Evolutionary conservation across 2,888 invertebrate species (phyloP).

Genomic region (Melinopterus prodromus): DNA sequence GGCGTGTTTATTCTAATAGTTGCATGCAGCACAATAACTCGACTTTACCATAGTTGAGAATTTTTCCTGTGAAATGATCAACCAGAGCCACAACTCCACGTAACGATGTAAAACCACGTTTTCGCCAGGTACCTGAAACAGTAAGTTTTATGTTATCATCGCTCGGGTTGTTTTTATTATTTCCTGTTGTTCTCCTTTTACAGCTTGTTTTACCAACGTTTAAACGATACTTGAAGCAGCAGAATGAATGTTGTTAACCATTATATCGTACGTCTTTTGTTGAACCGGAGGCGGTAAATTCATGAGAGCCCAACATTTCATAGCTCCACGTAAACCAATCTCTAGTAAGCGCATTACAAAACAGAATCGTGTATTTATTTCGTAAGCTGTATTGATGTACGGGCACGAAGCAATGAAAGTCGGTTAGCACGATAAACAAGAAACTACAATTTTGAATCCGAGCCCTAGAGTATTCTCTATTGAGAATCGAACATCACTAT

Average conservation of each 20-base stretch:
- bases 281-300: conserved; percentile 42
- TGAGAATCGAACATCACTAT: conserved; percentile 35
- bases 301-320: conserved; percentile 44
- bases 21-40: conserved; percentile 34
- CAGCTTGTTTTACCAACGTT: conserved; percentile 28
- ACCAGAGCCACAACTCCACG: conserved; percentile 36
- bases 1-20: conserved; percentile 30
- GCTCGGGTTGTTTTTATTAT: conserved; percentile 27
- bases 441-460: conserved; percentile 40
- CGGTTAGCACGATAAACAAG: conserved; percentile 37
- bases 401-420: conserved; percentile 35
- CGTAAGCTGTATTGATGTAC: conserved; percentile 37
- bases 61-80: conserved; percentile 38
- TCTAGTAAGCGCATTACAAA: conserved; percentile 43
- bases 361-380: conserved; percentile 44
- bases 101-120: conserved; percentile 42
- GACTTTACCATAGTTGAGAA: conserved; percentile 37
- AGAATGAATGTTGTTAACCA: conserved; percentile 34
- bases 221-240: conserved; percentile 35
- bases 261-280: conserved; percentile 37
- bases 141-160: conserved; percentile 32
- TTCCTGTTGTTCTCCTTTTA: conserved; percentile 29
- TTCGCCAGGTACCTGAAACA: conserved; percentile 37
- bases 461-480: conserved; percentile 41
- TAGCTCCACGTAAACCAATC: conserved; percentile 40